Conservation (phyloP, 2,888 invertebrate genomes). For the Leptinotarsa tumamoca region DNA sequence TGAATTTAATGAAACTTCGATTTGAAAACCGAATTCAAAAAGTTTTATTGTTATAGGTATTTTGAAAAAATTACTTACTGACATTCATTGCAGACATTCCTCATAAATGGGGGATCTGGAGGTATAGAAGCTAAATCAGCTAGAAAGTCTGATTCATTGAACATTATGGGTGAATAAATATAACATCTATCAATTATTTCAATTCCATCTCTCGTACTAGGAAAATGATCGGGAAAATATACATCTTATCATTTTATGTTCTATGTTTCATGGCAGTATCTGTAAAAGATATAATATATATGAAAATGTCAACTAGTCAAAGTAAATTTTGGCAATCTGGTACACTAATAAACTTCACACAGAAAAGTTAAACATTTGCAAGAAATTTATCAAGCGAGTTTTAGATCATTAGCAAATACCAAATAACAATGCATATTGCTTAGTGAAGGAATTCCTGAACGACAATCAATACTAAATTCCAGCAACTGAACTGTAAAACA, state of each 20-base stretch:
- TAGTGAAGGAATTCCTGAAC: no score
- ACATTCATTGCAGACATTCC: conserved; percentile 79
- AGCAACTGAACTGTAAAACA: no score
- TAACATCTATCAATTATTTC: not conserved
- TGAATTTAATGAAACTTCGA: no score
- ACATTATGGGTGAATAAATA: conserved; percentile 17
- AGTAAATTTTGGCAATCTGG: no score
- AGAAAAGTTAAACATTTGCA: no score
- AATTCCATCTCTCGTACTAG: not conserved
- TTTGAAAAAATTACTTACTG: conserved; percentile 69
- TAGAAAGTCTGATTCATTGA: conserved; percentile 69
- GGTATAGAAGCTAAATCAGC: conserved; percentile 79
- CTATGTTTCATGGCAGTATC: conserved; percentile 2
- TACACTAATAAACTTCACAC: no score
- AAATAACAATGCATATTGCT: no score
- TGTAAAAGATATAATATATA: not conserved
- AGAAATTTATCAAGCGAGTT: no score
- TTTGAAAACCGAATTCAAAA: not conserved
- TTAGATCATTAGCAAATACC: no score
- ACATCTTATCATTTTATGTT: not conserved
- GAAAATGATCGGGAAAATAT: not conserved
- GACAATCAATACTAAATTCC: no score
- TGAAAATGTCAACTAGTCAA: no score
- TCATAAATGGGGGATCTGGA: conserved; percentile 81
- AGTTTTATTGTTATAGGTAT: not conserved